phyloP scores from a whole-genome alignment of 1,140 invertebrate genomes.

The Acyrthosiphon pisum region DNA sequence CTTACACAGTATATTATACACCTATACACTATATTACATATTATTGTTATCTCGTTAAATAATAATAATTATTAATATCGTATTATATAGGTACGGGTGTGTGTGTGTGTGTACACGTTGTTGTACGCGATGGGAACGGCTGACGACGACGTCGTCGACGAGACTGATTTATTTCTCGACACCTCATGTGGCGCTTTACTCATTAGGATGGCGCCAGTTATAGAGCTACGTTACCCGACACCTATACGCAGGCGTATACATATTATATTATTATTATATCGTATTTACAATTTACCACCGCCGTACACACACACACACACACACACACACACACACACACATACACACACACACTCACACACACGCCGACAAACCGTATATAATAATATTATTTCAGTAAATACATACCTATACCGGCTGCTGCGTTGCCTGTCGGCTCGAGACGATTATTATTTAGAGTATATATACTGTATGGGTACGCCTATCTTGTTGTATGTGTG shows the following conservation, averaged over 20 bases:
- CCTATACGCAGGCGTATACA: not conserved
- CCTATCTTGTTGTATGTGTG: not conserved
- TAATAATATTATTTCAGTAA: not conserved
- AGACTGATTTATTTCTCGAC: constrained; percentile 57
- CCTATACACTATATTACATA: not conserved
- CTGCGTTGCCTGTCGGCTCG: not conserved
- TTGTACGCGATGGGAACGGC: constrained; percentile 49
- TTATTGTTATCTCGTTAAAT: constrained; percentile 31
- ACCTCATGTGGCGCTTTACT: constrained; percentile 57
- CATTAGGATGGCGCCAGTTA: constrained; percentile 55
- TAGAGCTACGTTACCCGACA: constrained; percentile 46
- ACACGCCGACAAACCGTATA: not conserved
- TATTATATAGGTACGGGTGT: not conserved
- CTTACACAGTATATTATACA: not conserved
- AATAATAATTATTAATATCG: constrained; percentile 30
- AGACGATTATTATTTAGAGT: constrained; percentile 25
- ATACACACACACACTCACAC: not conserved
- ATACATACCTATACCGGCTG: not conserved
- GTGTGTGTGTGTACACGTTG: not conserved
- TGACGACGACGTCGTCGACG: constrained; percentile 44
- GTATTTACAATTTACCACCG: constrained; percentile 3
- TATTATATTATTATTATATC: constrained; percentile 21
- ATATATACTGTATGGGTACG: not conserved
- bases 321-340: no score
- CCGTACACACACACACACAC: not conserved